phyloP scores from a whole-genome alignment of 2,113 vertebrate genomes.

The Sander lucioperca region DNA sequence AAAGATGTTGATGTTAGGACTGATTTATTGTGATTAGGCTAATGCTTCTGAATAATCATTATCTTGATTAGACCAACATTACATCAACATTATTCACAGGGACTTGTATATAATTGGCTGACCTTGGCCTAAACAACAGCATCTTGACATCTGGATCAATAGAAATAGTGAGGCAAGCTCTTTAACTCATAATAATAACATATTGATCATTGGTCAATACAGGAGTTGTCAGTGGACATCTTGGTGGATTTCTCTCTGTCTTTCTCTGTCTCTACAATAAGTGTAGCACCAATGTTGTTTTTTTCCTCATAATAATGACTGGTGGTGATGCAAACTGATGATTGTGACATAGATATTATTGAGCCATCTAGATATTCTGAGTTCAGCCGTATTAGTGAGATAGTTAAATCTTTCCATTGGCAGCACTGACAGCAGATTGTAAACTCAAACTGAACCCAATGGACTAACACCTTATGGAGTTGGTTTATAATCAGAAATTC shows the following conservation, averaged over 20 bases:
- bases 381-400: conserved; percentile 19
- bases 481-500: conserved; percentile 69
- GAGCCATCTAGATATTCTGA: conserved; percentile 17
- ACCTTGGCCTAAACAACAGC: conserved; percentile 44
- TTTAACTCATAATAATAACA: conserved; percentile 57
- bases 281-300: neutral
- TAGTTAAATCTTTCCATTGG: conserved; percentile 40
- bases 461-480: conserved; percentile 56
- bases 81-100: conserved; percentile 30
- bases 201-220: conserved; percentile 56
- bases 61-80: neutral
- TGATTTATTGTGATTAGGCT: conserved; percentile 3
- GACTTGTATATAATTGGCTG: conserved; percentile 42
- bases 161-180: conserved; percentile 28
- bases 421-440: conserved; percentile 52
- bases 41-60: neutral
- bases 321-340: neutral
- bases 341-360: neutral
- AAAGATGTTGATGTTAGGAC: neutral
- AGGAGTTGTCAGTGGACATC: conserved; percentile 29
- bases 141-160: conserved; percentile 53
- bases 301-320: neutral
- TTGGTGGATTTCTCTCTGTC: conserved; percentile 18
- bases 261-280: neutral
- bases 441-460: conserved; percentile 50